Percentiles rank a stretch among this genome's conserved stretches.
phyloP scores from a whole-genome alignment of 2,888 invertebrate species.

The Eupithecia insigniata region DNA sequence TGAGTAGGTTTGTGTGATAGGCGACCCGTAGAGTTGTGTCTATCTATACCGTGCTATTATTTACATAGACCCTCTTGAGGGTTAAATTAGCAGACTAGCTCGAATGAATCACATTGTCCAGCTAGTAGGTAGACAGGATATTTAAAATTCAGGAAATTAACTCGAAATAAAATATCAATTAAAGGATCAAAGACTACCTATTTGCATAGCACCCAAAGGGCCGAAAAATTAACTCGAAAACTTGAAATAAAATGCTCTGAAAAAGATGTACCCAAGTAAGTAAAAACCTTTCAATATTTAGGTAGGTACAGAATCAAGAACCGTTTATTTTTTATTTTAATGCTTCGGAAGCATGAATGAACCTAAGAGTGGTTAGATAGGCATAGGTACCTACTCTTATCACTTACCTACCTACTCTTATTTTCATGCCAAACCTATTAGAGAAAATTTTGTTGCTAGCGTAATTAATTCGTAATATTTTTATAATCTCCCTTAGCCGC shows the following conservation, averaged over 20 bases:
- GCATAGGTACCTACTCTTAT: no score
- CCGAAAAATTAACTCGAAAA: constrained; percentile 55
- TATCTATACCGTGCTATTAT: background rate
- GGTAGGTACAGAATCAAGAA: background rate
- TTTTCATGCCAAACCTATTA: no score
- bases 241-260: constrained; percentile 52
- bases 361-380: background rate
- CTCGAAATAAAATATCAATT: constrained; percentile 61
- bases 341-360: background rate
- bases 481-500: no score
- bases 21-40: background rate
- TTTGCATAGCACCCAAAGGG: constrained; percentile 57
- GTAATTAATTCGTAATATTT: no score
- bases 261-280: constrained; percentile 40
- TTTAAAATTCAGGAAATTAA: constrained; percentile 50
- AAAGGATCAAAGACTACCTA: constrained; percentile 61
- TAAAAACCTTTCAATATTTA: constrained; percentile 42
- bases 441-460: no score
- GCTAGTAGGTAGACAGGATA: constrained; percentile 19
- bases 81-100: background rate
- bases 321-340: background rate
- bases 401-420: no score
- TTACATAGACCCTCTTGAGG: background rate
- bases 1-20: background rate
- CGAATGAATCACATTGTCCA: background rate